Evolutionary conservation across 2,113 vertebrate genomes (phyloP), one percentile per base, ranked within the genome.

Genomic region (Trachemys scripta): DNA sequence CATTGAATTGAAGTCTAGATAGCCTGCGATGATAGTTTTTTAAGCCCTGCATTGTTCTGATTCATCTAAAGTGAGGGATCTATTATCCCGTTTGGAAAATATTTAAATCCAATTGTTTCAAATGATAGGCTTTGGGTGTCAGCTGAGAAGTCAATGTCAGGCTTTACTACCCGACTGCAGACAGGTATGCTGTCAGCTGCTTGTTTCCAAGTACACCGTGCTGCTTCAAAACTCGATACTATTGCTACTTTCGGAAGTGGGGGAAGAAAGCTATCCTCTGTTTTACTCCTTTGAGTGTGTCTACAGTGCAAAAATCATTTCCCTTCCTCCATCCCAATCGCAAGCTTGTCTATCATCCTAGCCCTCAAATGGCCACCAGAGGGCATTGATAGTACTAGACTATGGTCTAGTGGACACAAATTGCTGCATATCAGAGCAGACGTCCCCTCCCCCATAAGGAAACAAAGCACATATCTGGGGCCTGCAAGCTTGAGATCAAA

Each of bases 351-450:
- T 84, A 10, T 62, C 62, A 8, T 42, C 29, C 20, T 25, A 42
- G 49, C 65, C 3, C 16, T 2, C 0, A 3, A 31, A 8, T 88
- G 42, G 25, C 97, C 98, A 97, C 96, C 88, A 98, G 98, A 42
- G 98, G 98, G 98, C 92, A 80, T 92, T 97, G 90, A 90, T 10
- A 83, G 84, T 2, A 35, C 85, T 90, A 51, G 2, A 2, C 8
- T 51, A 10, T 59, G 31, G 69, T 11, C 84, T 86, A 1, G 42
- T 14, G 56, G 59, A 22, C 19, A 1, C 31, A 1, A 22, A 0
- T 5, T 0, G 27, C 72, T 27, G 76, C 22, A 3, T 16, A 13
- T 79, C 51, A 0, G 38, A 12, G 53, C 87, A 3, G 49, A 3
- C 2, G 1, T 53, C 90, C 76, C 78, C 53, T 51, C 16, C 76